phyloP scores from a whole-genome alignment of 2,113 vertebrate species.

The Pseudonaja textilis region DNA sequence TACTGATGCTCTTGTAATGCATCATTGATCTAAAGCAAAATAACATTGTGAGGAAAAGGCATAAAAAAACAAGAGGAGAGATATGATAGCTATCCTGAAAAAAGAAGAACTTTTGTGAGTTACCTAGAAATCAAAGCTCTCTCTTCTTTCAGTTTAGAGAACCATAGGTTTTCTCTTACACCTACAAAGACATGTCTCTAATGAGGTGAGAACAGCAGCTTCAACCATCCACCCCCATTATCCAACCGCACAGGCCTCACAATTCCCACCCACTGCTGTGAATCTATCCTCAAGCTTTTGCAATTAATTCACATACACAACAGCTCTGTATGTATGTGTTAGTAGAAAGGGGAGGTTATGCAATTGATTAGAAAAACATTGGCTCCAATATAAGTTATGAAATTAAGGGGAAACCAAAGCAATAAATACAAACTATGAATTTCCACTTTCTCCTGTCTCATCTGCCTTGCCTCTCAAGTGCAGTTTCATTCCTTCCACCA shows the following conservation, averaged over 20 bases:
- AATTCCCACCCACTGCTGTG: slow-evolving; percentile 25
- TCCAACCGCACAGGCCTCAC: neutral
- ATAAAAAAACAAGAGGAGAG: neutral
- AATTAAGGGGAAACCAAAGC: neutral
- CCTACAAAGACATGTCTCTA: slow-evolving; percentile 18
- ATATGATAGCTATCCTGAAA: neutral
- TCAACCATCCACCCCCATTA: slow-evolving; percentile 20
- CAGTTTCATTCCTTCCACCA: neutral
- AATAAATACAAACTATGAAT: neutral
- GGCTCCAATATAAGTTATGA: neutral
- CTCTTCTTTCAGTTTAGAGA: neutral
- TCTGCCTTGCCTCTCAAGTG: neutral
- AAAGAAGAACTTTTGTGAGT: neutral
- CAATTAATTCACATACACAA: slow-evolving; percentile 9
- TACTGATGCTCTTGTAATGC: neutral
- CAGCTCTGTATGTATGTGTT: neutral
- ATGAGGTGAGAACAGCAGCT: slow-evolving; percentile 38
- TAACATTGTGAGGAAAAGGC: neutral
- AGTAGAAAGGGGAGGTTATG: neutral
- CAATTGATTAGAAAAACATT: neutral
- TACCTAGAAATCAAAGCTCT: neutral
- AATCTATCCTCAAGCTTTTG: slow-evolving; percentile 16
- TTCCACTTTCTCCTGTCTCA: neutral
- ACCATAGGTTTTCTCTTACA: slow-evolving; percentile 1
- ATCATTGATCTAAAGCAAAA: neutral